Percentiles rank a stretch among this genome's conserved stretches.
phyloP scores from a whole-genome alignment of 1,140 invertebrate genomes.

The Monomorium pharaonis region DNA sequence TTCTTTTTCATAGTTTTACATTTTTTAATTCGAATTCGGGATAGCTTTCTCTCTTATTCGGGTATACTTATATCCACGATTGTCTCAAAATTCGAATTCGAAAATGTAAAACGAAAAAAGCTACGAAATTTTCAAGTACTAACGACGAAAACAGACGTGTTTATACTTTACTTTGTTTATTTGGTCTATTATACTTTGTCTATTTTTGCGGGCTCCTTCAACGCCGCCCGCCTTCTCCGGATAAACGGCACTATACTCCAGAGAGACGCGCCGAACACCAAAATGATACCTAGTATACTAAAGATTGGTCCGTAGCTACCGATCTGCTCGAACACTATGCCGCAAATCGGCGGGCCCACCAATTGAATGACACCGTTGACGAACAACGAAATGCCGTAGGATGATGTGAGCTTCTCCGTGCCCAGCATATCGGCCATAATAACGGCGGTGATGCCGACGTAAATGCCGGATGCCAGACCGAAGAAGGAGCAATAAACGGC shows the following conservation, averaged over 20 bases:
- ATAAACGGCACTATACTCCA: constrained; percentile 92
- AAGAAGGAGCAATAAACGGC: constrained; percentile 90
- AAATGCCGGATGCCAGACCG: constrained; percentile 93
- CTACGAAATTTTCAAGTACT: neutral
- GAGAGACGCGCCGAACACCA: constrained; percentile 90
- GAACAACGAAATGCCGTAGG: constrained; percentile 94
- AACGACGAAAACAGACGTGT: constrained; percentile 6
- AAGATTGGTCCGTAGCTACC: constrained; percentile 90
- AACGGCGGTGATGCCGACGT: constrained; percentile 93
- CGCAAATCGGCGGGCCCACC: constrained; percentile 92
- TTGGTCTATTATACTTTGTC: constrained; percentile 74
- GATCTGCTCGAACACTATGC: constrained; percentile 88
- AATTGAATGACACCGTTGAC: constrained; percentile 93
- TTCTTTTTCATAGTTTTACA: neutral
- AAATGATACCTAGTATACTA: constrained; percentile 89
- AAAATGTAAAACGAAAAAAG: constrained; percentile 14
- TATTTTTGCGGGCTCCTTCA: constrained; percentile 63
- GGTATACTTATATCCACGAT: neutral
- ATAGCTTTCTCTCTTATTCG: neutral
- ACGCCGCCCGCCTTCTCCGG: constrained; percentile 81
- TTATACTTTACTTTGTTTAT: constrained; percentile 24
- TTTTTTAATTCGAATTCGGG: neutral
- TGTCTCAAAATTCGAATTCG: neutral
- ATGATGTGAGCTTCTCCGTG: constrained; percentile 92
- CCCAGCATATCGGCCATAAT: constrained; percentile 95